Conservation (phyloP, 2,888 invertebrate species). For the Hemicrepidius hirtus region DNA sequence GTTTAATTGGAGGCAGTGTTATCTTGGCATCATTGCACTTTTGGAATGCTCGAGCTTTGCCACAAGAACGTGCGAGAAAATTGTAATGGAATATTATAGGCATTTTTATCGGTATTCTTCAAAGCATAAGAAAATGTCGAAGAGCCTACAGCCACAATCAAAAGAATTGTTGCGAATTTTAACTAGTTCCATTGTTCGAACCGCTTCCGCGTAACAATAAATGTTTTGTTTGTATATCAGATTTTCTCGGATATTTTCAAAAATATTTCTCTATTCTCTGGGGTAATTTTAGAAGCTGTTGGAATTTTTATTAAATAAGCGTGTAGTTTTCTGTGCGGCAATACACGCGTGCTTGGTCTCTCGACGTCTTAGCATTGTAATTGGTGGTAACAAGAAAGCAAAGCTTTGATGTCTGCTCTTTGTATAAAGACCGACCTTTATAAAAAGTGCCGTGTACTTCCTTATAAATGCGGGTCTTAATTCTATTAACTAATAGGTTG, state of each 20-base stretch:
- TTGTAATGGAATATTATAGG: slow-evolving; percentile 50
- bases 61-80: slow-evolving; percentile 52
- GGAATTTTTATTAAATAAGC: slow-evolving; percentile 46
- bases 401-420: slow-evolving; percentile 42
- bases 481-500: slow-evolving; percentile 4
- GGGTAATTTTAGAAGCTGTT: slow-evolving; percentile 41
- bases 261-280: slow-evolving; percentile 17
- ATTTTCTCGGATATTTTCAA: slow-evolving; percentile 31
- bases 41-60: slow-evolving; percentile 56
- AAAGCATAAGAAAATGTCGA: slow-evolving; percentile 38
- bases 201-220: slow-evolving; percentile 38
- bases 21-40: slow-evolving; percentile 58
- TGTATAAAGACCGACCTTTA: slow-evolving; percentile 43
- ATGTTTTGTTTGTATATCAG: slow-evolving; percentile 10
- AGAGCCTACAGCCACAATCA: slow-evolving; percentile 32
- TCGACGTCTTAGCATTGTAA: slow-evolving; percentile 55
- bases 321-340: slow-evolving; percentile 40
- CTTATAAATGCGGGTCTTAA: slow-evolving; percentile 35
- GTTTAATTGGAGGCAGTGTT: slow-evolving; percentile 61
- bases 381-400: slow-evolving; percentile 55
- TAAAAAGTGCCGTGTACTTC: slow-evolving; percentile 40
- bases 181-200: slow-evolving; percentile 29
- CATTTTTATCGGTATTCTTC: slow-evolving; percentile 54
- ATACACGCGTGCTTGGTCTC: slow-evolving; percentile 50
- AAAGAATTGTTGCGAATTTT: slow-evolving; percentile 34